Evolutionary conservation across 92 coral and sea anemone species (phyloP).

Genomic region (Porites lobata): DNA sequence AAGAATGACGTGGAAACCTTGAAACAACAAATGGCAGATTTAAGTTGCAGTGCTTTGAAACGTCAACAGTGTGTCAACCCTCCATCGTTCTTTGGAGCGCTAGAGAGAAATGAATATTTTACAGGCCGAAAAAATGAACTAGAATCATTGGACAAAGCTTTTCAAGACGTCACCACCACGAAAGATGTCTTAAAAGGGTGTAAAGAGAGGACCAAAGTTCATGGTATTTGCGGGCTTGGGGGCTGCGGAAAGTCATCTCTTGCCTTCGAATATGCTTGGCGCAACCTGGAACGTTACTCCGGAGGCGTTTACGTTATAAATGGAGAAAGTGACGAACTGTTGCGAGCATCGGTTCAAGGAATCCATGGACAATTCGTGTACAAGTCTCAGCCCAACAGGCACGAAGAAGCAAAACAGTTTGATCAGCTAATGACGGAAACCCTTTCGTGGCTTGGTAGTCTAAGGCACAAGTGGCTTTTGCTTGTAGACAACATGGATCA

Average conservation of each 20-base stretch:
- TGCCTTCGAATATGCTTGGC: constrained; percentile 62
- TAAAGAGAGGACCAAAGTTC: not conserved
- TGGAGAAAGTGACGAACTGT: constrained; percentile 50
- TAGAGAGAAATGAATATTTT: constrained; percentile 59
- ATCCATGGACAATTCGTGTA: constrained; percentile 32
- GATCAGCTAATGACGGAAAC: constrained; percentile 53
- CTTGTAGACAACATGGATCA: constrained; percentile 71
- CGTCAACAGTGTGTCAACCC: not conserved
- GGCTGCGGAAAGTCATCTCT: constrained; percentile 75
- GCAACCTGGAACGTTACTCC: constrained; percentile 22
- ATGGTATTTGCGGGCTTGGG: constrained; percentile 62
- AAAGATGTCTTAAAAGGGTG: not conserved
- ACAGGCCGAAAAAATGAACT: constrained; percentile 54
- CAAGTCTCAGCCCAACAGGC: constrained; percentile 35
- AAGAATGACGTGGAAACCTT: not conserved
- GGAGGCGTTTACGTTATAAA: constrained; percentile 72
- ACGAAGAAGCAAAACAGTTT: not conserved
- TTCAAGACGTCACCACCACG: not conserved
- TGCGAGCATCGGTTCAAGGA: constrained; percentile 25
- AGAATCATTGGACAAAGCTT: constrained; percentile 3
- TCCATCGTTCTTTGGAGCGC: constrained; percentile 49
- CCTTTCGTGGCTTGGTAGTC: constrained; percentile 50
- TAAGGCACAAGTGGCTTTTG: constrained; percentile 60
- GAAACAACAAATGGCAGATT: constrained; percentile 6
- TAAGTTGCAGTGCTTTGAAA: not conserved